Evolutionary conservation across 23 tunicate genomes (phyloP).

Genomic region (Halocynthia aurantium): DNA sequence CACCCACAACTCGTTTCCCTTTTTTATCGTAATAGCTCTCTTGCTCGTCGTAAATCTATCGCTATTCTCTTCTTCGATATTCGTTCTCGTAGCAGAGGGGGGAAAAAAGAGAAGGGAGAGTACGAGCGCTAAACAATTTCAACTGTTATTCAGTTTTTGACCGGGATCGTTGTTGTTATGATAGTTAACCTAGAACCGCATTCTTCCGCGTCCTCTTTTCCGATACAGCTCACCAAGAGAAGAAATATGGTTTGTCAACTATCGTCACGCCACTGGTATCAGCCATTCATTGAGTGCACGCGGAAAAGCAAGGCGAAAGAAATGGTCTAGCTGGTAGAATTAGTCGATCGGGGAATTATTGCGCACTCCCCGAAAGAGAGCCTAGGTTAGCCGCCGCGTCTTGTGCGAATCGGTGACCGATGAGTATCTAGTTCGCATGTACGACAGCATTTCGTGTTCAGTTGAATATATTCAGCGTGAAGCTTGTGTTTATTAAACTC

Average conservation of each 20-base stretch:
- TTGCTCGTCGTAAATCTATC: constrained; percentile 2
- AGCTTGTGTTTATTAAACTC: too few species aligned
- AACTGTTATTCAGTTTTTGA: background rate
- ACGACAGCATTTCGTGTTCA: too few species aligned
- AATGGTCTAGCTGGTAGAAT: too few species aligned
- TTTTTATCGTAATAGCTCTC: constrained; percentile 8
- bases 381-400: too few species aligned
- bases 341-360: too few species aligned
- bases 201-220: constrained; percentile 15
- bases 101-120: background rate
- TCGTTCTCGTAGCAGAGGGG: background rate
- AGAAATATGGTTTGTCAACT: background rate
- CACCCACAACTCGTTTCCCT: constrained; percentile 15
- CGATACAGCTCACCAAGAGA: constrained; percentile 6
- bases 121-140: background rate
- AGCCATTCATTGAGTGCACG: too few species aligned
- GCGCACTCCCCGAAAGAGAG: too few species aligned
- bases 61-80: background rate
- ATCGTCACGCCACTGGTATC: constrained; percentile 2
- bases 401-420: too few species aligned
- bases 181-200: constrained; percentile 9
- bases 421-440: too few species aligned
- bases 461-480: too few species aligned
- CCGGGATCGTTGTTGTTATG: constrained; percentile 7
- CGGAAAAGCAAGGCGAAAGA: too few species aligned